These are phyloP conservation scores for Notothenia rossii DNA, from an alignment of 2,113 vertebrate species.

Conservation along the genomic window DNA sequence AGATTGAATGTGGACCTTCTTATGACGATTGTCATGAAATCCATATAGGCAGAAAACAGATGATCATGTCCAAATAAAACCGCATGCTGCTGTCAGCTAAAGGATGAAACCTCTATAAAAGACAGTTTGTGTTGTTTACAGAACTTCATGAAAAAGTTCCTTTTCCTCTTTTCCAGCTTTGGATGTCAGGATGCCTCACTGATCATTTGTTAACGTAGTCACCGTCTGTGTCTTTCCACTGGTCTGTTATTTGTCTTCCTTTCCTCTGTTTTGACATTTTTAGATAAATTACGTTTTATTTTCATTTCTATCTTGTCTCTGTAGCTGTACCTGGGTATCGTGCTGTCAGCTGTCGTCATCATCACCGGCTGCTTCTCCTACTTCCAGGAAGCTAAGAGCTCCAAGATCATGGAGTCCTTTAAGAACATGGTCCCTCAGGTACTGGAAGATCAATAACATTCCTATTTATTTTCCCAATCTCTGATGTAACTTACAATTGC, in stretches of 20 bases:
- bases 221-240: not conserved
- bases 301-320: not conserved
- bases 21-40: conserved; percentile 16
- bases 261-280: conserved; percentile 11
- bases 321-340: conserved; percentile 91
- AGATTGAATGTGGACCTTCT: not conserved
- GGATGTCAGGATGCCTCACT: not conserved
- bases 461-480: not conserved
- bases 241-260: not conserved
- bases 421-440: conserved; percentile 98
- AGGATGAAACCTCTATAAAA: not conserved
- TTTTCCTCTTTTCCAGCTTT: not conserved
- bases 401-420: conserved; percentile 96
- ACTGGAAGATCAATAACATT: not conserved
- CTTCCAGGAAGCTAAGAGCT: conserved; percentile 95
- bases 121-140: conserved; percentile 6
- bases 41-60: not conserved
- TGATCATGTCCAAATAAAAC: conserved; percentile 1
- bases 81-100: conserved; percentile 6
- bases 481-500: not conserved
- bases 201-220: not conserved
- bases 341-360: conserved; percentile 92
- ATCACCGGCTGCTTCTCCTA: conserved; percentile 95
- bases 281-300: not conserved
- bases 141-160: not conserved